Conservation (phyloP, 2,113 vertebrate genomes). For the Tyto alba region DNA sequence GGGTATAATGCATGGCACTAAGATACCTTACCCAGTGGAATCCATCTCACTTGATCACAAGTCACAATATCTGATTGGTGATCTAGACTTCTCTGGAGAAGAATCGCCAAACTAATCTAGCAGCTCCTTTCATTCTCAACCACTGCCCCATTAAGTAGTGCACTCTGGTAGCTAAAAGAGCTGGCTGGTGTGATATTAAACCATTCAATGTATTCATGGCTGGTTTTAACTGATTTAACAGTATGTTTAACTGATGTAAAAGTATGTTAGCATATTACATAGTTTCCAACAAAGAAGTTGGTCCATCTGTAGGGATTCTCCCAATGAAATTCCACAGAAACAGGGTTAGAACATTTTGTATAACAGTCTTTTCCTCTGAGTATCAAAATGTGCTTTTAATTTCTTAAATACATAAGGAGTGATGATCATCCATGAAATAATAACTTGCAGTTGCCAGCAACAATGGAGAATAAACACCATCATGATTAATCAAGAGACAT, state of each 20-base stretch:
- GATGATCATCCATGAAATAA: not conserved
- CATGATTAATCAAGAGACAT: not conserved
- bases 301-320: not conserved
- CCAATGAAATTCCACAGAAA: not conserved
- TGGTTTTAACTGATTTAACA: not conserved
- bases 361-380: not conserved
- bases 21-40: not conserved
- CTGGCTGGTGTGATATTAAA: not conserved
- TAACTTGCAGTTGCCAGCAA: not conserved
- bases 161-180: not conserved
- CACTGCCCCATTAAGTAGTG: not conserved
- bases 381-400: not conserved
- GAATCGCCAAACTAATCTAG: not conserved
- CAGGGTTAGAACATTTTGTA: not conserved
- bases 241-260: not conserved
- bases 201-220: not conserved
- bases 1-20: not conserved
- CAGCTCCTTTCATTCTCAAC: not conserved
- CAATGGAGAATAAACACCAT: not conserved
- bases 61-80: not conserved
- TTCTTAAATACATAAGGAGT: not conserved
- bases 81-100: not conserved
- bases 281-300: not conserved
- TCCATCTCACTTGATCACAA: not conserved
- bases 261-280: not conserved